phyloP scores from a whole-genome alignment of 2,888 invertebrate species.

The Stratiomys singularior region DNA sequence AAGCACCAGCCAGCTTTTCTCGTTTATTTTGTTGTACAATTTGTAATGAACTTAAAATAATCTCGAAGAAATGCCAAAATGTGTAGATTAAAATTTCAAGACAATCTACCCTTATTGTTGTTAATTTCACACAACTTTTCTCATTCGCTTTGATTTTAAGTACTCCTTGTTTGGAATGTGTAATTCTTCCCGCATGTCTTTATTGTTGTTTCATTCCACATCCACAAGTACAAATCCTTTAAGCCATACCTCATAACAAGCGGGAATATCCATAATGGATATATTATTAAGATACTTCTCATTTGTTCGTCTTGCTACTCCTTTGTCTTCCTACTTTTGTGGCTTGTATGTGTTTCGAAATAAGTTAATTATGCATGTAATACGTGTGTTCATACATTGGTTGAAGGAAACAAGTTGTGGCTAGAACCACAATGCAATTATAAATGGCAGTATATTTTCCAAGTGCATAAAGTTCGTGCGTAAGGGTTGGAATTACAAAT shows the following conservation, averaged over 20 bases:
- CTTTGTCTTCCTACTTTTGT: neutral
- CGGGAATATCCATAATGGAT: conserved; percentile 23
- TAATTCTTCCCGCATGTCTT: neutral
- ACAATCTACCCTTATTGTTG: neutral
- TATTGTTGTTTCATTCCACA: neutral
- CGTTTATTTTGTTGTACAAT: too few relatives aligned
- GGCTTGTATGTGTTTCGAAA: neutral
- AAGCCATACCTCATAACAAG: neutral
- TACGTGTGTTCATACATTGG: neutral
- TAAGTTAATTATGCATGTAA: neutral
- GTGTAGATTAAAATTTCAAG: conserved; percentile 13
- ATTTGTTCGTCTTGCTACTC: neutral
- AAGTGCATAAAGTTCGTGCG: neutral
- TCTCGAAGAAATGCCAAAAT: neutral
- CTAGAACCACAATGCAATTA: conserved; percentile 1
- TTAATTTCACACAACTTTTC: conserved; percentile 1
- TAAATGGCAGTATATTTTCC: neutral
- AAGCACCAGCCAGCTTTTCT: too few relatives aligned
- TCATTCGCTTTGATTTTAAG: neutral
- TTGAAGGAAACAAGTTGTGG: neutral
- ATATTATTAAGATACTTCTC: conserved; percentile 14
- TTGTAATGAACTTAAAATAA: too few relatives aligned
- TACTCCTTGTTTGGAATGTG: neutral
- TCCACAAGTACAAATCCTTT: conserved; percentile 8
- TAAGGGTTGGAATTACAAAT: neutral